Evolutionary conservation across 2,113 vertebrate genomes (phyloP).

Genomic region (Callospermophilus lateralis): DNA sequence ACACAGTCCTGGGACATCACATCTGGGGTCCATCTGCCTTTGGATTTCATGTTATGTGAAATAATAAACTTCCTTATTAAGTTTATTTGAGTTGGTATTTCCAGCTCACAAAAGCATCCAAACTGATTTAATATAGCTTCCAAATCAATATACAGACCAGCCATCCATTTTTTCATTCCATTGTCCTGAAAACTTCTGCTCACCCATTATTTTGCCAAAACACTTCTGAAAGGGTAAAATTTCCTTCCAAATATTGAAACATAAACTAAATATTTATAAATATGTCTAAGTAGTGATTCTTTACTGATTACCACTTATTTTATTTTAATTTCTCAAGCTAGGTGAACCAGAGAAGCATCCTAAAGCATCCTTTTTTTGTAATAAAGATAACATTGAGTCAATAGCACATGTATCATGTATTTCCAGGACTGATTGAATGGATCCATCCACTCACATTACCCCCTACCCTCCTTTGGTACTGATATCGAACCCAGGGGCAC

Average conservation of each 20-base stretch:
- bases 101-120: not conserved
- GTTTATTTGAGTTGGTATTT: conserved; percentile 17
- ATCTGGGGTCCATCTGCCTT: conserved; percentile 16
- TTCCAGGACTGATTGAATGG: not conserved
- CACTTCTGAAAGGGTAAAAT: conserved; percentile 3
- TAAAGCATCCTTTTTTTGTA: not conserved
- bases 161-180: not conserved
- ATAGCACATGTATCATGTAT: rapidly evolving
- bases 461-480: too few relatives aligned
- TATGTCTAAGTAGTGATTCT: conserved; percentile 22
- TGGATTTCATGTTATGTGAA: conserved; percentile 39
- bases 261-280: not conserved
- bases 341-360: not conserved
- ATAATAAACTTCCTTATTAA: conserved; percentile 53
- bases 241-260: not conserved
- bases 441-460: not conserved
- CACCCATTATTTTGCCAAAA: not conserved
- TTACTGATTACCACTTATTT: not conserved
- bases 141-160: not conserved
- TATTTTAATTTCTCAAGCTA: not conserved
- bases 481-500: too few relatives aligned
- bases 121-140: not conserved
- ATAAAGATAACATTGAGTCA: not conserved
- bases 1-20: not conserved
- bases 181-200: not conserved